Evolutionary conservation across 2,888 invertebrate genomes (phyloP).

Genomic region (Erannis defoliaria): DNA sequence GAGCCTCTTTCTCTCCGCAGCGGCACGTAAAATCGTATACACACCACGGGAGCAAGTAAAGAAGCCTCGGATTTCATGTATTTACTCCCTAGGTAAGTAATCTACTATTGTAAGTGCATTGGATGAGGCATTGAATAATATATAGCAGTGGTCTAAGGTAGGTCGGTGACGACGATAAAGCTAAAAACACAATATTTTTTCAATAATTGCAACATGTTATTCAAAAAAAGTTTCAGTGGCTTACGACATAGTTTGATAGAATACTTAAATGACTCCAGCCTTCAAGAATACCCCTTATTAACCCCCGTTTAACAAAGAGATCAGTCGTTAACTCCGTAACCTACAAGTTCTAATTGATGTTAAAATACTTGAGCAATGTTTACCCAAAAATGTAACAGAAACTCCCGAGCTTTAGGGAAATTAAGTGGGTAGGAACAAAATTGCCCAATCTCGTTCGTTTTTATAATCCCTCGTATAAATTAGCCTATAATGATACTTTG

Average conservation of each 20-base stretch:
- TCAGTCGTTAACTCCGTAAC: constrained; percentile 37
- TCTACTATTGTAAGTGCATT: no score
- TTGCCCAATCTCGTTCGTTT: constrained; percentile 29
- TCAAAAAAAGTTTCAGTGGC: no score
- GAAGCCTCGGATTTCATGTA: no score
- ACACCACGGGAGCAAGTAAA: no score
- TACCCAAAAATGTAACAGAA: constrained; percentile 44
- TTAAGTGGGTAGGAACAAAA: constrained; percentile 41
- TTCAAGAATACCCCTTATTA: constrained; percentile 33
- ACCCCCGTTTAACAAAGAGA: constrained; percentile 35
- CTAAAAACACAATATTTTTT: no score
- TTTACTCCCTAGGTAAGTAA: no score
- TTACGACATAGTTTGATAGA: neutral
- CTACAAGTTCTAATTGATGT: constrained; percentile 46
- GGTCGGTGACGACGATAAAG: no score
- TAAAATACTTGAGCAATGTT: constrained; percentile 46
- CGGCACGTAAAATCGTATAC: no score
- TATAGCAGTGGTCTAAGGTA: no score
- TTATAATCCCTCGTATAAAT: constrained; percentile 33
- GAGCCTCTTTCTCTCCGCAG: no score
- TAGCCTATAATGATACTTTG: constrained; percentile 24
- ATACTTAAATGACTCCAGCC: neutral
- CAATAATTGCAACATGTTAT: no score
- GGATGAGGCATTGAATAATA: no score
- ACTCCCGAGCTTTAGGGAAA: constrained; percentile 40